Evolutionary conservation across 2,797 vertebrate genomes (phyloP).

Genomic region (Crypturellus tataupa): DNA sequence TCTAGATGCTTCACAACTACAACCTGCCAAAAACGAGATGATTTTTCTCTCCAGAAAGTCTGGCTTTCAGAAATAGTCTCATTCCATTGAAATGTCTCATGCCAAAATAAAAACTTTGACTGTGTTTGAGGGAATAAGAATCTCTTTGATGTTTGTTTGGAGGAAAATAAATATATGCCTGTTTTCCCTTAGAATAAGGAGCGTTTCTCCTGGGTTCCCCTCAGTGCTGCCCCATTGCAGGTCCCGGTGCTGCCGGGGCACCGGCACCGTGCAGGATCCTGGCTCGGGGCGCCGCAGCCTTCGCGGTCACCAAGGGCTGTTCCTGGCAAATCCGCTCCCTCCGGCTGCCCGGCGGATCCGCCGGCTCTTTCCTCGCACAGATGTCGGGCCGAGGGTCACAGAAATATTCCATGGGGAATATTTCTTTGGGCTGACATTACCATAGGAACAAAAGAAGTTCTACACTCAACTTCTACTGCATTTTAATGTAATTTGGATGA

Average conservation of each 20-base stretch:
- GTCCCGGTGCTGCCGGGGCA: not conserved
- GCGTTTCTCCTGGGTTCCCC: not conserved
- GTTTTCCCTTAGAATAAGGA: not conserved
- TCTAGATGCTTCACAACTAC: not conserved
- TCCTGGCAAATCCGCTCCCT: not conserved
- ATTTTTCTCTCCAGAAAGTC: not conserved
- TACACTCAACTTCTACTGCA: not conserved
- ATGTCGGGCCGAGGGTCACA: not conserved
- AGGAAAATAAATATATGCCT: not conserved
- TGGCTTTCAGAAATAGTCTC: not conserved
- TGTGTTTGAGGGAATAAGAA: not conserved
- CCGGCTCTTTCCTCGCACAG: not conserved
- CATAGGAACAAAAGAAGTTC: not conserved
- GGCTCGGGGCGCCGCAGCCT: not conserved
- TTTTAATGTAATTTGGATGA: not conserved
- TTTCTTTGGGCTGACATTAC: not conserved
- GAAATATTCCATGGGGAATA: not conserved
- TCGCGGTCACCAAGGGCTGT: not conserved
- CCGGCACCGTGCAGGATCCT: not conserved
- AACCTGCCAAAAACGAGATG: not conserved
- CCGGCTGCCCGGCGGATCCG: not conserved
- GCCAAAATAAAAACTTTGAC: not conserved
- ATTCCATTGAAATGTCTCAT: not conserved
- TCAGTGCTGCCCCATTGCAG: not conserved
- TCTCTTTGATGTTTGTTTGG: accelerated